Percentiles rank a stretch among this genome's conserved stretches.
These are phyloP conservation scores for Leucozona laternaria DNA, from an alignment of 2,888 invertebrate species.

Conservation along the genomic window DNA sequence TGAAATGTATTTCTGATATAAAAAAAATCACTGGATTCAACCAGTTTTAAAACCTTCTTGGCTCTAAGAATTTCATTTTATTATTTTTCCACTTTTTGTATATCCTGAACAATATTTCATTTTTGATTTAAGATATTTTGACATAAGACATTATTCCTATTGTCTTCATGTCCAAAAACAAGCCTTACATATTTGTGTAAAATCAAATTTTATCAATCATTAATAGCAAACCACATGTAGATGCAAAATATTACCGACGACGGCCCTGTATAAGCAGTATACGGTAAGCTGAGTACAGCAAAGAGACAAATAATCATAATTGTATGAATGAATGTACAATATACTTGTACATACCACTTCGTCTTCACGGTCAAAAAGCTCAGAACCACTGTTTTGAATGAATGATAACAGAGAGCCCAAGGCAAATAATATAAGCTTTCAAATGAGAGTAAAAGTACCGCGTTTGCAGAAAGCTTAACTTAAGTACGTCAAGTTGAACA, in stretches of 20 bases:
- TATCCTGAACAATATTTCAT: too few relatives aligned
- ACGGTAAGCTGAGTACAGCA: conserved; percentile 1
- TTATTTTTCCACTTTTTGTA: too few relatives aligned
- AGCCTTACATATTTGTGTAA: too few relatives aligned
- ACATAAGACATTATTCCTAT: too few relatives aligned
- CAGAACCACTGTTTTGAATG: conserved; percentile 54
- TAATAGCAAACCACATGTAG: not conserved
- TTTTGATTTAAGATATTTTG: too few relatives aligned
- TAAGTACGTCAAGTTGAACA: not conserved
- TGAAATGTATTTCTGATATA: too few relatives aligned
- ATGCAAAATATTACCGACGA: not conserved
- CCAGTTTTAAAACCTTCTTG: too few relatives aligned
- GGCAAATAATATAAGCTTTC: conserved; percentile 6
- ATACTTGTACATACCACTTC: conserved; percentile 18
- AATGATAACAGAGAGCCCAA: conserved; percentile 68
- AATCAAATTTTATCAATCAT: not conserved
- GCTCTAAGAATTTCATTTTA: too few relatives aligned
- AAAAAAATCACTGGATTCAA: too few relatives aligned
- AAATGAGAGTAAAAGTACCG: conserved; percentile 24
- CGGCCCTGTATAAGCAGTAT: not conserved
- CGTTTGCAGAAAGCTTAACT: conserved; percentile 40
- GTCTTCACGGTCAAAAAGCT: conserved; percentile 73
- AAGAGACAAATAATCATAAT: conserved; percentile 32
- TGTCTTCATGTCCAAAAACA: too few relatives aligned
- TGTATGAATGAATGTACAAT: conserved; percentile 29